Evolutionary conservation across 2,888 invertebrate species (phyloP).

Genomic region (Taphrorychus bicolor): DNA sequence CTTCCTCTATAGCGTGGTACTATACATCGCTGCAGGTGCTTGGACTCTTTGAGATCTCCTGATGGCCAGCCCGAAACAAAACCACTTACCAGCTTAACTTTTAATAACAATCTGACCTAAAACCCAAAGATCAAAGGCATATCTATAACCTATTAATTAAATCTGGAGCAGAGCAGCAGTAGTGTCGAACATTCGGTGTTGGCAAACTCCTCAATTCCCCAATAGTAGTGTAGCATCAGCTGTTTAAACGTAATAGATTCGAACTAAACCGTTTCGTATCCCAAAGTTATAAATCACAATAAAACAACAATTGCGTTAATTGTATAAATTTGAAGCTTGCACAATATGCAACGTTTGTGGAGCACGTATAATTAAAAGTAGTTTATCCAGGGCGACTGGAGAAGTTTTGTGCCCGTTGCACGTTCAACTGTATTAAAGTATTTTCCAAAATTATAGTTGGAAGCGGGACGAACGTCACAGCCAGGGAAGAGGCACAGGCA

Average conservation of each 20-base stretch:
- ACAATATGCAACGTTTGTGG: slow-evolving; percentile 38
- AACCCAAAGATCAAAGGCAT: too few relatives aligned
- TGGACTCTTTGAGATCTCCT: too few relatives aligned
- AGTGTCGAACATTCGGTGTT: not conserved
- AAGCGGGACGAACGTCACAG: slow-evolving; percentile 43
- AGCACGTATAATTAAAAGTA: slow-evolving; percentile 41
- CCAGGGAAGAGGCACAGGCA: slow-evolving; percentile 33
- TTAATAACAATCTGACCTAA: too few relatives aligned
- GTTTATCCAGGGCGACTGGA: slow-evolving; percentile 37
- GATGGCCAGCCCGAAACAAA: too few relatives aligned
- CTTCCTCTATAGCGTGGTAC: too few relatives aligned
- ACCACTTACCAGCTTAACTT: too few relatives aligned
- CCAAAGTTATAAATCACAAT: slow-evolving; percentile 38
- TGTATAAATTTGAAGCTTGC: slow-evolving; percentile 40
- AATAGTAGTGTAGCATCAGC: slow-evolving; percentile 30
- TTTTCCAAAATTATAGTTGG: slow-evolving; percentile 43
- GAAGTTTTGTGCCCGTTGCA: slow-evolving; percentile 35
- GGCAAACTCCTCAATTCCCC: slow-evolving; percentile 8
- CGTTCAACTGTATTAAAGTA: slow-evolving; percentile 43
- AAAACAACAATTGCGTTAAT: slow-evolving; percentile 38
- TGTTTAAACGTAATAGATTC: slow-evolving; percentile 34
- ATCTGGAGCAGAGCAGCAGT: too few relatives aligned
- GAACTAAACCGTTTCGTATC: slow-evolving; percentile 30
- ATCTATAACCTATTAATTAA: too few relatives aligned
- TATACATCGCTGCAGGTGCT: too few relatives aligned